Evolutionary conservation across 1,140 invertebrate species (phyloP).

Genomic region (Atta colombica): DNA sequence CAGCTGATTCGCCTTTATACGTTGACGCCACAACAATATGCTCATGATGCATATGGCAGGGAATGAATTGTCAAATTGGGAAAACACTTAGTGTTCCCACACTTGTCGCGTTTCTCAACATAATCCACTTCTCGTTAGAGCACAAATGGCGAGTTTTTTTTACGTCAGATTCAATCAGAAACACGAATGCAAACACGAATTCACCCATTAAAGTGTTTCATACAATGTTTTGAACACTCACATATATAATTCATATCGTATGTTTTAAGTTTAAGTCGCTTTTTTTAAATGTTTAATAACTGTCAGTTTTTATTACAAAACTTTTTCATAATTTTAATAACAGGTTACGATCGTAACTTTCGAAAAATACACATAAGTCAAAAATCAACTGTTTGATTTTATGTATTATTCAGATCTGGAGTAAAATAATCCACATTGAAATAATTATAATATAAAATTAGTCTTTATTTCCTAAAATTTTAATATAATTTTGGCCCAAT

Average conservation of each 20-base stretch:
- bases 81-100: not conserved
- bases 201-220: not conserved
- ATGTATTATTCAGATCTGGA: not conserved
- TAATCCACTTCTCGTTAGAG: not conserved
- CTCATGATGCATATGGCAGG: conserved; percentile 69
- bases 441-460: not conserved
- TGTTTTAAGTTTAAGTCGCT: not conserved
- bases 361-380: not conserved
- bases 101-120: not conserved
- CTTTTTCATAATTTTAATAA: not conserved
- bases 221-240: not conserved
- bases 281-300: not conserved
- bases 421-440: not conserved
- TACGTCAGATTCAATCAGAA: not conserved
- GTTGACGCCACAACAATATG: conserved; percentile 80
- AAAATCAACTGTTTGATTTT: not conserved
- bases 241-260: not conserved
- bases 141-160: not conserved
- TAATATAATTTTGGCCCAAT: too few relatives aligned
- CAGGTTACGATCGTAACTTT: not conserved
- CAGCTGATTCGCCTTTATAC: conserved; percentile 70
- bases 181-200: not conserved
- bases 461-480: too few relatives aligned
- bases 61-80: conserved; percentile 21
- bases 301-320: not conserved